Base-by-base conservation (phyloP, 2,113 vertebrate genomes). In the Merops nubicus region DNA sequence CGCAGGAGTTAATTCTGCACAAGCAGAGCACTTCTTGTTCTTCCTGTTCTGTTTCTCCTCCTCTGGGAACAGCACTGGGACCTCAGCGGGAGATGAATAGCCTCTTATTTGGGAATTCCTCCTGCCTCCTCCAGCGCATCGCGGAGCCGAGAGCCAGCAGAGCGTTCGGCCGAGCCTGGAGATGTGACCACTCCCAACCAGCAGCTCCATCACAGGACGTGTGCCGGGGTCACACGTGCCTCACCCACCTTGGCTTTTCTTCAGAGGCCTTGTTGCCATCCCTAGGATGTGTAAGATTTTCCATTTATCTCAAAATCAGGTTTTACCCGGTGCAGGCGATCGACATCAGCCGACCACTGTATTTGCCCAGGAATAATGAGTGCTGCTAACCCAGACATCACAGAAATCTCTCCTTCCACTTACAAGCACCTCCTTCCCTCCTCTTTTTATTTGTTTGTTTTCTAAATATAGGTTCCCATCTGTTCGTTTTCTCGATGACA, bases 201-300 rank as follows among this genome's bases (percentile, higher is more conserved):
- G 0, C 43, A 38, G 8, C 64, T 90, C 33, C 76, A 53, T 33
- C 91, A 12, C 68, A 74, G 62, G 48, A 34, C 2, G 18, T 92
- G 97, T 92, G 88, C 31, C 65, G 95, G 91, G 93, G 91, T 85
- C 77, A 59, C 72, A 75, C 23, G 12, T 56, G 64, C 25, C 81
- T 53, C 51, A 82, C 75, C 73, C 1, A 1, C 68, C 8, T 4
- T 13, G 2, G 25, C 25, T 64, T 20, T 34, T 69, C 80, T 57
- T 21, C 1, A 0, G 59, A 53, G 40, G 15, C 0, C 0, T 48
- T 73, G 14, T 9, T 2, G 0, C 64, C 2, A 0, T 7, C 10
- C 0, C 60, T 29, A 77, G 31, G 23, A 8, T 8, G 85, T 64
- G 65, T 9, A 56, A 92, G 77, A 87, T 91, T 96, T 82, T 75